Base-by-base conservation (phyloP, 2,113 vertebrate genomes). In the Sciurus niger region DNA sequence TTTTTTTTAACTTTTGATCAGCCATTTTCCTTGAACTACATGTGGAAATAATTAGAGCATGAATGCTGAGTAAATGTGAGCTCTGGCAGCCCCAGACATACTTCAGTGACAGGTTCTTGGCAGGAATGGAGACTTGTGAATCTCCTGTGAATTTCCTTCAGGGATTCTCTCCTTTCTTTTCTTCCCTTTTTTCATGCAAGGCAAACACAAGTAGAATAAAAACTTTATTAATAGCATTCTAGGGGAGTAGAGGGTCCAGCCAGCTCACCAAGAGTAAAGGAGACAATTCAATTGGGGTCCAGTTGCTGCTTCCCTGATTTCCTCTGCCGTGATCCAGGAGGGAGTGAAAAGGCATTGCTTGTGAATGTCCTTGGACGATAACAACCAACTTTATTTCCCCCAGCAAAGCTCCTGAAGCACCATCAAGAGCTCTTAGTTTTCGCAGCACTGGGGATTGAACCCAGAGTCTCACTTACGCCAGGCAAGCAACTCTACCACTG, bases 21-120 rank as follows among this genome's bases (percentile, higher is more conserved):
- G 58, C 93, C 92, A 78, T 96, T 96, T 96, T 96, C 92, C 87
- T 95, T 95, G 96, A 97, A 93, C 96, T 93, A 72, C 97, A 98
- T 97, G 96, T 98, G 98, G 98, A 98, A 98, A 98, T 96, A 96
- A 97, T 98, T 98, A 97, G 97, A 95, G 90, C 97, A 85, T 92
- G 97, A 87, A 97, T 96, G 92, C 84, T 67, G 94, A 96, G 94
- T 96, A 94, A 96, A 97, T 97, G 94, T 93, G 92, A 98, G 94
- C 82, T 76, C 96, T 93, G 94, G 98, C 97, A 96, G 92, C 63
- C 79, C 79, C 92, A 94, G 94, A 95, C 97, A 98, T 98, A 96
- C 46, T 93, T 98, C 77, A 93, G 97, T 98, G 98, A 98, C 95
- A 97, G 97, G 76, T 97, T 98, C 92, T 97, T 98, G 98, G 98